Evolutionary conservation across 2,113 vertebrate species (phyloP).

Genomic region (Malurus elegans): DNA sequence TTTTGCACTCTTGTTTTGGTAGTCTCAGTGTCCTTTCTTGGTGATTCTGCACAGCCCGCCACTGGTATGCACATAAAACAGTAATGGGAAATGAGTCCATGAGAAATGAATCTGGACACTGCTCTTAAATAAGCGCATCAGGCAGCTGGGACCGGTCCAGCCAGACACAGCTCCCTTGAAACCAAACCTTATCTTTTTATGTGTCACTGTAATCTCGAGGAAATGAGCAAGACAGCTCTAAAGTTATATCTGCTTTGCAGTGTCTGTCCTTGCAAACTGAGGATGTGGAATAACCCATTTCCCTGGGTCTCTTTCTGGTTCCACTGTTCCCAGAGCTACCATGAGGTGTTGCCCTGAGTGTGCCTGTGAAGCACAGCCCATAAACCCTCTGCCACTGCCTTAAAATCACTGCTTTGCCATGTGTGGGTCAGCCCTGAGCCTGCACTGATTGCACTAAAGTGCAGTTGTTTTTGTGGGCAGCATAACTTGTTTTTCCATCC

Average conservation of each 20-base stretch:
- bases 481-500: background rate
- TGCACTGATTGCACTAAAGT: background rate
- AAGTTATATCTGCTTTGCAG: background rate
- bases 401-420: background rate
- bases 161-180: background rate
- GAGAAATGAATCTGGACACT: background rate
- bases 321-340: background rate
- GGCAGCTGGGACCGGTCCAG: background rate
- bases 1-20: background rate
- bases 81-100: background rate
- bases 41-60: background rate
- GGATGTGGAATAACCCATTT: background rate
- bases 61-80: background rate
- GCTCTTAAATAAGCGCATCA: background rate
- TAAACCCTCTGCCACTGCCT: background rate
- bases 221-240: background rate
- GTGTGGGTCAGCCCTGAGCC: background rate
- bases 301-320: background rate
- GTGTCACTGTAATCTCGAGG: background rate
- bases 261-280: background rate
- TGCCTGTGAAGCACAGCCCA: background rate
- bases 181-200: background rate
- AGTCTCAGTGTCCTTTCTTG: background rate
- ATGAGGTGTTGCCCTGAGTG: fast-evolving
- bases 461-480: background rate